phyloP scores from a whole-genome alignment of 2,888 invertebrate genomes.

The Pachydiplax longipennis region DNA sequence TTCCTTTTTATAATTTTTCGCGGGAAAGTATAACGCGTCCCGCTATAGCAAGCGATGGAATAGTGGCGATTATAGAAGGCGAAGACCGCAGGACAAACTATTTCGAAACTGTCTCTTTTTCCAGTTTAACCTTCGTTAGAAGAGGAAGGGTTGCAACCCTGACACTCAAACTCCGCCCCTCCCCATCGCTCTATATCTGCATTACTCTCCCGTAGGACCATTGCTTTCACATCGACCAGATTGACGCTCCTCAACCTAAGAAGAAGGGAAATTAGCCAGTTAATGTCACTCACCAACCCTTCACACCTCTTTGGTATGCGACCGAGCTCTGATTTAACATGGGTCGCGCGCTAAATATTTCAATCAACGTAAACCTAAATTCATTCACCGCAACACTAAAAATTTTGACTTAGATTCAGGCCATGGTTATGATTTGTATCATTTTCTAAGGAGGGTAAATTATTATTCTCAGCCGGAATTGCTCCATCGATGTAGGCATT shows the following conservation, averaged over 20 bases:
- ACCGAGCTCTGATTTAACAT: no score
- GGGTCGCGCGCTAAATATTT: no score
- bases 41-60: no score
- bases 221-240: neutral
- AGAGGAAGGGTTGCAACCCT: neutral
- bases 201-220: neutral
- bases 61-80: neutral
- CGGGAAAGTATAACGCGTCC: no score
- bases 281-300: neutral
- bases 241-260: neutral
- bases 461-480: no score
- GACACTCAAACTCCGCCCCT: neutral
- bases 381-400: no score
- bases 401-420: no score
- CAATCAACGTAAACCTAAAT: no score
- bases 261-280: neutral
- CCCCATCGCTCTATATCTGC: neutral
- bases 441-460: no score
- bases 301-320: neutral
- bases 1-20: no score
- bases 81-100: neutral
- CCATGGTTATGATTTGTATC: no score
- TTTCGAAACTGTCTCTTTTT: neutral
- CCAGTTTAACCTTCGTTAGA: neutral
- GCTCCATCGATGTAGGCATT: no score